phyloP scores from a whole-genome alignment of 1,140 invertebrate species.

The Drosophila quadrilineata region DNA sequence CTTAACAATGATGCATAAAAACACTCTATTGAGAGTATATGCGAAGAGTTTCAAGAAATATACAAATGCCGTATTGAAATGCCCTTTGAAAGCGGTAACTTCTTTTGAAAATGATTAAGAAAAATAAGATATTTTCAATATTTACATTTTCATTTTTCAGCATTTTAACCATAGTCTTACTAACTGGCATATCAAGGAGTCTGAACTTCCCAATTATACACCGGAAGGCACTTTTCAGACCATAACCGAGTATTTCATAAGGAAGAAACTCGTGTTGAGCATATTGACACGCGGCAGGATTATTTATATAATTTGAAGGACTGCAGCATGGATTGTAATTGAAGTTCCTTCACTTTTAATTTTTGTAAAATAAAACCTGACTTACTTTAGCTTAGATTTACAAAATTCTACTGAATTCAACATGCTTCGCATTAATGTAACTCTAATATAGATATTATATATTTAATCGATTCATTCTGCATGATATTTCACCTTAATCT shows the following conservation, averaged over 20 bases:
- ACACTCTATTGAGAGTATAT: constrained; percentile 23
- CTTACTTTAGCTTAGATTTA: too few relatives aligned
- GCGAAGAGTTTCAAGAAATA: constrained; percentile 13
- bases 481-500: too few relatives aligned
- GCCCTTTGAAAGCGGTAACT: constrained; percentile 53
- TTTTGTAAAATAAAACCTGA: too few relatives aligned
- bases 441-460: too few relatives aligned
- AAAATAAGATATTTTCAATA: neutral
- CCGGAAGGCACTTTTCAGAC: constrained; percentile 19
- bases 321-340: neutral
- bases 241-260: neutral
- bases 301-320: too few relatives aligned
- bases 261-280: neutral
- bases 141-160: neutral
- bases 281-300: constrained; percentile 13
- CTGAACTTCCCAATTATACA: constrained; percentile 11
- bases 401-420: too few relatives aligned
- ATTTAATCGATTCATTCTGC: too few relatives aligned
- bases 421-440: too few relatives aligned
- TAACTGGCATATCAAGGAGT: constrained; percentile 24
- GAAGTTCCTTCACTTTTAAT: neutral
- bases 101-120: neutral
- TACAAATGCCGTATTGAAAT: constrained; percentile 6
- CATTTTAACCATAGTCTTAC: constrained; percentile 15
- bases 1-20: constrained; percentile 32